Evolutionary conservation across 2,888 invertebrate genomes (phyloP).

Genomic region (Ferrisia virgata): DNA sequence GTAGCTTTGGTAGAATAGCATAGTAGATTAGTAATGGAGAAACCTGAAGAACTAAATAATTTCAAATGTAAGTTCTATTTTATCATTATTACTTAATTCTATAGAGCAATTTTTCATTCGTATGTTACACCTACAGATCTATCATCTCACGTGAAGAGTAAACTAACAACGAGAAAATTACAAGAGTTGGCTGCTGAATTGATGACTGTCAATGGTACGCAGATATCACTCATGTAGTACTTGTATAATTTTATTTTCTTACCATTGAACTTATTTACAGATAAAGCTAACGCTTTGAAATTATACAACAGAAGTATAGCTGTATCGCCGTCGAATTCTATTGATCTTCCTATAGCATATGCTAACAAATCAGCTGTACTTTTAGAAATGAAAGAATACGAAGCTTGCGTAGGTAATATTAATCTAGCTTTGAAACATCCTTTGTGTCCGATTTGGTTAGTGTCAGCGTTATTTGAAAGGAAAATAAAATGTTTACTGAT

Average conservation of each 20-base stretch:
- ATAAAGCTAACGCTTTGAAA: slow-evolving; percentile 54
- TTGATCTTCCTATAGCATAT: slow-evolving; percentile 62
- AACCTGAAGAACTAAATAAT: background rate
- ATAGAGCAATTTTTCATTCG: background rate
- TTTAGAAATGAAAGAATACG: slow-evolving; percentile 60
- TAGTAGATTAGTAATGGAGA: background rate
- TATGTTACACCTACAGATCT: background rate
- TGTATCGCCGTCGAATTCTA: slow-evolving; percentile 58
- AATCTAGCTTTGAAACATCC: slow-evolving; percentile 59
- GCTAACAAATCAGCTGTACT: slow-evolving; percentile 69
- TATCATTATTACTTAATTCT: background rate
- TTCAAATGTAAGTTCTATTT: background rate
- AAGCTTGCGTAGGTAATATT: slow-evolving; percentile 66
- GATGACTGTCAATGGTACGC: slow-evolving; percentile 38
- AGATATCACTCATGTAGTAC: background rate
- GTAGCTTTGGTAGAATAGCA: background rate
- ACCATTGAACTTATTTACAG: background rate
- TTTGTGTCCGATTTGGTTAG: slow-evolving; percentile 36
- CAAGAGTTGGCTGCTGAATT: slow-evolving; percentile 40
- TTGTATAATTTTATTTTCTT: background rate
- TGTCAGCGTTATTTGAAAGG: slow-evolving; percentile 63
- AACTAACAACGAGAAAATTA: slow-evolving; percentile 28
- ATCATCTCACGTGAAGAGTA: slow-evolving; percentile 4
- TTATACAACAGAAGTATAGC: slow-evolving; percentile 64
- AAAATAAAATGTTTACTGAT: slow-evolving; percentile 48